A percentile compares a stretch with the other conserved stretches of the same genome.
Conservation (phyloP, 2,797 vertebrate species). For the Phalanger gymnotis region DNA sequence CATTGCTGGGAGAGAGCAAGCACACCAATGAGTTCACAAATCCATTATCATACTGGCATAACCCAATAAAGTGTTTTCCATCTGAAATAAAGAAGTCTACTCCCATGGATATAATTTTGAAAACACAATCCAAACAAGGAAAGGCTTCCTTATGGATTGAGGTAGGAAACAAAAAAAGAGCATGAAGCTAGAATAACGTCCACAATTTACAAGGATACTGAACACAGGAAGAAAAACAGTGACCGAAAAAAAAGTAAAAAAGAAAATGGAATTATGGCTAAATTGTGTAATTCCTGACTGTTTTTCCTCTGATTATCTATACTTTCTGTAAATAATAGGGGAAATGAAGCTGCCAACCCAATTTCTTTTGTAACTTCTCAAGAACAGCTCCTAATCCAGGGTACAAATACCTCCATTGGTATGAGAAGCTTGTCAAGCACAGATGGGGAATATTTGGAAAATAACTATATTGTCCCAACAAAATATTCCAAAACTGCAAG, state of each 20-base stretch:
- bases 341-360: not conserved
- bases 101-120: constrained; percentile 10
- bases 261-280: not conserved
- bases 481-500: not conserved
- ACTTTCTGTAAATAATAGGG: not conserved
- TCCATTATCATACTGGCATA: not conserved
- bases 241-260: not conserved
- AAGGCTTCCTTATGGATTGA: not conserved
- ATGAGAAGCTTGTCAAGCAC: not conserved
- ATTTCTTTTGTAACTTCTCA: not conserved
- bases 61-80: constrained; percentile 37
- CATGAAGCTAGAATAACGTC: constrained; percentile 7
- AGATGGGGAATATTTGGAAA: not conserved
- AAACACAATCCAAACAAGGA: constrained; percentile 19
- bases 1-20: not conserved
- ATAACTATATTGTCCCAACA: not conserved
- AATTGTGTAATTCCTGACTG: constrained; percentile 9
- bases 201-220: not conserved
- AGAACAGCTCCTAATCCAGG: not conserved
- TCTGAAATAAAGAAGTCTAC: constrained; percentile 26
- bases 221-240: constrained; percentile 5
- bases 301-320: not conserved
- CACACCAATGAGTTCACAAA: not conserved
- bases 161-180: not conserved
- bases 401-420: not conserved